Conservation (phyloP, 1,140 invertebrate genomes). For the Drosophila subobscura region DNA sequence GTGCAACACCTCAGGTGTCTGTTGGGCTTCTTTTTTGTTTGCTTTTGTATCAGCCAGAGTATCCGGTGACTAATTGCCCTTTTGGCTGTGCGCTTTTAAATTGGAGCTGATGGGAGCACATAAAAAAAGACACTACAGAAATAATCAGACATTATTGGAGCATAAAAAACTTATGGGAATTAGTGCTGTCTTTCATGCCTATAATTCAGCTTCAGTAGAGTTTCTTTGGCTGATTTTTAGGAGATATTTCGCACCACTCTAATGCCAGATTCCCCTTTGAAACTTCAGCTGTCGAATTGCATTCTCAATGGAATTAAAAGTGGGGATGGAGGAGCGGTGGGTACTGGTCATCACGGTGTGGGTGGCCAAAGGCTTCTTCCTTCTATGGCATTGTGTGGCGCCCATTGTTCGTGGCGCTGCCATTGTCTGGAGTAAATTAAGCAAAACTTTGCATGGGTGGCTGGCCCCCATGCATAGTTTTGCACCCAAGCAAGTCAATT, state of each 20-base stretch:
- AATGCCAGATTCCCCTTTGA: slow-evolving; percentile 18
- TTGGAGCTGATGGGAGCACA: too few species aligned
- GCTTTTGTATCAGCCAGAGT: too few species aligned
- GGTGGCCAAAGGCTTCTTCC: slow-evolving; percentile 13
- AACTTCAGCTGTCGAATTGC: slow-evolving; percentile 36
- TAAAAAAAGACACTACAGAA: too few species aligned
- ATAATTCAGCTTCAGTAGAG: too few species aligned
- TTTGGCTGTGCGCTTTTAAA: too few species aligned
- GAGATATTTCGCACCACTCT: slow-evolving; percentile 20
- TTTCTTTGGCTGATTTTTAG: too few species aligned
- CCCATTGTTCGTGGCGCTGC: slow-evolving; percentile 58
- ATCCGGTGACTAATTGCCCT: too few species aligned
- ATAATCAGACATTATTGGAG: too few species aligned
- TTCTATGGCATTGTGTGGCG: slow-evolving; percentile 14
- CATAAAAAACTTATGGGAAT: too few species aligned
- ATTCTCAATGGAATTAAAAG: slow-evolving; percentile 19
- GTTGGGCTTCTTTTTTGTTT: background rate
- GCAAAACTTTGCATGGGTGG: slow-evolving; percentile 65
- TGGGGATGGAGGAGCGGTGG: background rate
- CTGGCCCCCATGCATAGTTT: slow-evolving; percentile 60
- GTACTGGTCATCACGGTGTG: slow-evolving; percentile 20
- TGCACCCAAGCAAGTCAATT: slow-evolving; percentile 64
- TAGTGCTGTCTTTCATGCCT: too few species aligned
- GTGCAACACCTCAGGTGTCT: slow-evolving; percentile 51
- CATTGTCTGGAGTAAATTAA: slow-evolving; percentile 75